Percentiles rank a stretch among this genome's conserved stretches.
These are phyloP conservation scores for Galerucella calmariensis DNA, from an alignment of 2,888 invertebrate genomes.

Conservation along the genomic window DNA sequence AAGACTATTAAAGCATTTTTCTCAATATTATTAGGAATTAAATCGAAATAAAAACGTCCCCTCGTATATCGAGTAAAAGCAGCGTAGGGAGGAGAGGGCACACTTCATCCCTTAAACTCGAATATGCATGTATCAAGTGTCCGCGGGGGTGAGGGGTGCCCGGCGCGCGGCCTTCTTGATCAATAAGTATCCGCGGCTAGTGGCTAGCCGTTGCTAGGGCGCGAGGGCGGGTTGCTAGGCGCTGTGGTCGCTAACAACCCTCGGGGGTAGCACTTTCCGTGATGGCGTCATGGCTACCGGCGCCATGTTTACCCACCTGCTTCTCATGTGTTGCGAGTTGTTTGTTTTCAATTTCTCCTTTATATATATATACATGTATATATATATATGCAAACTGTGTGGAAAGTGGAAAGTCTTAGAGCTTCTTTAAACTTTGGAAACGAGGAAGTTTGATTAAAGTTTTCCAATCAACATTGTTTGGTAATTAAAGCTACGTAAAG, in stretches of 20 bases:
- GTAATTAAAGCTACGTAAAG: conserved; percentile 20
- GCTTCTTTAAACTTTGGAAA: conserved; percentile 25
- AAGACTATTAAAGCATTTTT: too few species aligned
- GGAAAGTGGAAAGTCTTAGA: neutral
- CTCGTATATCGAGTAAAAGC: neutral
- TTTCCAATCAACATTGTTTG: conserved; percentile 22
- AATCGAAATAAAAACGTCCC: neutral
- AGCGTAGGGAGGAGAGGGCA: conserved; percentile 24
- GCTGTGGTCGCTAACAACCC: conserved; percentile 68
- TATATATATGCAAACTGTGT: neutral
- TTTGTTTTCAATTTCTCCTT: conserved; percentile 63
- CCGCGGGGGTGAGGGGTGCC: conserved; percentile 48
- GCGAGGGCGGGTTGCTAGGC: conserved; percentile 67
- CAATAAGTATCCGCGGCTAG: conserved; percentile 68
- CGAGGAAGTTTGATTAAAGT: conserved; percentile 28
- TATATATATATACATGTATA: conserved; percentile 54
- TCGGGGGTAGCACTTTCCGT: conserved; percentile 64
- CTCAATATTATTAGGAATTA: too few species aligned
- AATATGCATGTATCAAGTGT: conserved; percentile 58
- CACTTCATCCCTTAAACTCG: conserved; percentile 48
- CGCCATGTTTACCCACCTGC: conserved; percentile 66
- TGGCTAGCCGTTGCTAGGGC: conserved; percentile 68
- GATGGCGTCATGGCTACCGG: conserved; percentile 64
- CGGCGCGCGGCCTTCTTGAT: conserved; percentile 59
- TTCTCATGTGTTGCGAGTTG: conserved; percentile 59